phyloP scores from a whole-genome alignment of 2,113 vertebrate genomes.

The Chaenogobius annularis region DNA sequence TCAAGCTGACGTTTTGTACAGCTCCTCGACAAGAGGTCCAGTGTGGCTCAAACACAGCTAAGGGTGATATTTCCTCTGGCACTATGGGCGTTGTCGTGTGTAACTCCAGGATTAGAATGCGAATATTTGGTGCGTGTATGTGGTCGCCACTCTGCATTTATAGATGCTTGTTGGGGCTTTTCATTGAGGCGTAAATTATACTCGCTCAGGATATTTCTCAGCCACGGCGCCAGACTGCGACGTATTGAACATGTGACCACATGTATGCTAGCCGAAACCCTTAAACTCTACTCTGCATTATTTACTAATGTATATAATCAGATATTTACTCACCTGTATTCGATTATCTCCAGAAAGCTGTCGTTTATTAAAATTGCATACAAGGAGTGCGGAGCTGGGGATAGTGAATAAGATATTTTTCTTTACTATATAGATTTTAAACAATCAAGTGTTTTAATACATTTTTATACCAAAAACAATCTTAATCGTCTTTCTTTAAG shows the following conservation, averaged over 20 bases:
- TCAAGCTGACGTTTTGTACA: conserved; percentile 50
- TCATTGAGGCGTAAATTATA: conserved; percentile 17
- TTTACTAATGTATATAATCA: conserved; percentile 14
- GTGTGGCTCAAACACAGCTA: conserved; percentile 53
- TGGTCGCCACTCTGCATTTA: conserved; percentile 27
- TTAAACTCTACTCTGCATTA: conserved; percentile 16
- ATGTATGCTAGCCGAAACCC: conserved; percentile 14
- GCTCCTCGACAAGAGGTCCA: conserved; percentile 53
- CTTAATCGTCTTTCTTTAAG: not conserved
- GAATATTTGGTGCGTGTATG: conserved; percentile 27
- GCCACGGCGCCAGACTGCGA: conserved; percentile 19
- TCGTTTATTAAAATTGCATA: not conserved
- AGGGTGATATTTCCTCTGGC: conserved; percentile 45
- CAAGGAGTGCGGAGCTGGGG: not conserved
- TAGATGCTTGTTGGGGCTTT: too few species aligned
- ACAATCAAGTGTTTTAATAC: not conserved
- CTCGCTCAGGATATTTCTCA: conserved; percentile 33
- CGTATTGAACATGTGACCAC: conserved; percentile 15
- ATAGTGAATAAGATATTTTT: not conserved
- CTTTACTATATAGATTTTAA: not conserved
- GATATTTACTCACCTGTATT: not conserved
- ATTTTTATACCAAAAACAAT: not conserved
- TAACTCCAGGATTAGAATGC: conserved; percentile 47
- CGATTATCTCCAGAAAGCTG: not conserved
- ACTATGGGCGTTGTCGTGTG: conserved; percentile 18